A percentile compares a stretch with the other conserved stretches of the same genome.
Conservation (phyloP, 2,888 invertebrate species). For the Celastrina argiolus region DNA sequence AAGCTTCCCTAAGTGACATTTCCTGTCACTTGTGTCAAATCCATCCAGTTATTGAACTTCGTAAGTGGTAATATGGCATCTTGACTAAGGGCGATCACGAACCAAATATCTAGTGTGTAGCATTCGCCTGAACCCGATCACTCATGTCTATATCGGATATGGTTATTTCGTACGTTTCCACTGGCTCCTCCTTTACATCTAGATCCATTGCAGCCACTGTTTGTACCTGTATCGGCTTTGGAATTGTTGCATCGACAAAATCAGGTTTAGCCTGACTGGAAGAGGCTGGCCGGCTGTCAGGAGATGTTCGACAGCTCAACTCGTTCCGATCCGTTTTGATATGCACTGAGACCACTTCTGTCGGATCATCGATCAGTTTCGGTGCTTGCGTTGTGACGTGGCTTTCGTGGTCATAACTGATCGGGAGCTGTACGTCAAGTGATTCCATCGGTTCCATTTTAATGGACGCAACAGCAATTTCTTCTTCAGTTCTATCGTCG, state of each 20-base stretch:
- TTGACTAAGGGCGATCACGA: background rate
- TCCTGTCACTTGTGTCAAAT: no score
- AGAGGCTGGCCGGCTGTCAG: background rate
- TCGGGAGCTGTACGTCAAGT: no score
- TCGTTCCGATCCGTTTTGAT: background rate
- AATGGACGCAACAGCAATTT: background rate
- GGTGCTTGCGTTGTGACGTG: background rate
- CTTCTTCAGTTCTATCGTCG: background rate
- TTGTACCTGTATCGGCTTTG: background rate
- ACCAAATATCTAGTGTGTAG: background rate
- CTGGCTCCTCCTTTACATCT: background rate
- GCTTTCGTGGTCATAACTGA: background rate
- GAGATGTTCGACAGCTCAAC: background rate
- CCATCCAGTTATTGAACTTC: no score
- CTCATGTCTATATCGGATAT: background rate
- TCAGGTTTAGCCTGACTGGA: background rate
- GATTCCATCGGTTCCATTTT: background rate
- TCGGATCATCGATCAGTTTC: background rate
- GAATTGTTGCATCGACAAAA: background rate
- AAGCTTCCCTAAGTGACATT: no score
- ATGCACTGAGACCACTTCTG: background rate
- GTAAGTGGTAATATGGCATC: no score
- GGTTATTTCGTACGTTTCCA: background rate
- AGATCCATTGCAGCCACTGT: background rate
- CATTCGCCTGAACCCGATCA: background rate